Conservation (phyloP, 2,888 invertebrate genomes). For the Drosophila paranaensis region DNA sequence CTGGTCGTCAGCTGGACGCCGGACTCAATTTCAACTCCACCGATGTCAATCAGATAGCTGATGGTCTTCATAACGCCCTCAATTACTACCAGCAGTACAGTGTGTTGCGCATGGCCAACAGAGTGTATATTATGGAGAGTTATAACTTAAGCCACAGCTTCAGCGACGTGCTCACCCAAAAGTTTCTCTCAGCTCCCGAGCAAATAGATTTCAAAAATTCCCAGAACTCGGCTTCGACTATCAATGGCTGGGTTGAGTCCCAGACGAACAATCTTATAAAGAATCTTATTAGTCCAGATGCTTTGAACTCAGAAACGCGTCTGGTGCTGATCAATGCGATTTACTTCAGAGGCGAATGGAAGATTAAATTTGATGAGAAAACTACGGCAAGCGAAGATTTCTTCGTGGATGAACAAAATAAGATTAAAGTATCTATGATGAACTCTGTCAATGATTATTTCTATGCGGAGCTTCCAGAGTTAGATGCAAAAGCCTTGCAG, state of each 20-base stretch:
- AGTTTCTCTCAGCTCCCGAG: conserved; percentile 88
- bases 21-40: conserved; percentile 32
- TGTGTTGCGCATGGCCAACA: conserved; percentile 88
- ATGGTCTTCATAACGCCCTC: conserved; percentile 40
- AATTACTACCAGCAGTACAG: conserved; percentile 47
- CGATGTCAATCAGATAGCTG: conserved; percentile 25
- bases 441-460: conserved; percentile 80
- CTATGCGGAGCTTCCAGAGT: conserved; percentile 56
- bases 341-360: conserved; percentile 93
- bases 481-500: conserved; percentile 85
- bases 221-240: conserved; percentile 85
- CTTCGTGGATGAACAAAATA: conserved; percentile 85
- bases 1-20: conserved; percentile 42
- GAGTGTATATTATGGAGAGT: conserved; percentile 88
- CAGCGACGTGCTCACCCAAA: conserved; percentile 86
- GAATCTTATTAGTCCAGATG: conserved; percentile 87
- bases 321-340: conserved; percentile 92
- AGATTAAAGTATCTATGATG: conserved; percentile 89
- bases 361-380: conserved; percentile 87
- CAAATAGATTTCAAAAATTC: conserved; percentile 87
- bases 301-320: conserved; percentile 86
- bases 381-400: conserved; percentile 86
- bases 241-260: conserved; percentile 92
- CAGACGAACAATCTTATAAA: conserved; percentile 92
- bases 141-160: conserved; percentile 86